phyloP scores from a whole-genome alignment of 1,140 invertebrate species.

The Tetragnatha versicolor region DNA sequence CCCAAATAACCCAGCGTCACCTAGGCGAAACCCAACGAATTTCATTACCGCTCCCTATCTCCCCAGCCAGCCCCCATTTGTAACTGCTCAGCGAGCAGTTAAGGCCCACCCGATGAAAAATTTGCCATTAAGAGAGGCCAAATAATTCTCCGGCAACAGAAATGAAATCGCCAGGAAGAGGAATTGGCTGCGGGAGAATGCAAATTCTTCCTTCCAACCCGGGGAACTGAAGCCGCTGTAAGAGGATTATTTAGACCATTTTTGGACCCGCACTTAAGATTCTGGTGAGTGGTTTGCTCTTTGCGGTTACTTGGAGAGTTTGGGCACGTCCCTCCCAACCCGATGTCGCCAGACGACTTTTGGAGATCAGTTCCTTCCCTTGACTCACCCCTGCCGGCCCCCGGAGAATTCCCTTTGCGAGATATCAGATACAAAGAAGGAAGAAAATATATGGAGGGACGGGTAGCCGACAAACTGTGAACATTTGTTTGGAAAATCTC shows the following conservation, averaged over 20 bases:
- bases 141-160: too few species aligned
- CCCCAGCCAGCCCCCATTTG: too few species aligned
- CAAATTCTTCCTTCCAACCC: constrained; percentile 9
- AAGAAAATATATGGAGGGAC: not conserved
- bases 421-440: constrained; percentile 28
- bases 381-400: constrained; percentile 19
- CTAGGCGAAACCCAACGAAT: too few species aligned
- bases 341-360: constrained; percentile 37
- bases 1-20: too few species aligned
- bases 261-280: constrained; percentile 34
- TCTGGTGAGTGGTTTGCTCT: constrained; percentile 26
- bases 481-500: too few species aligned
- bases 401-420: not conserved
- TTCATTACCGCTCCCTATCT: too few species aligned
- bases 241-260: constrained; percentile 43
- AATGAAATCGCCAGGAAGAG: constrained; percentile 1
- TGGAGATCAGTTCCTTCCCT: constrained; percentile 37
- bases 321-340: constrained; percentile 14
- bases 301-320: constrained; percentile 31
- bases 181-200: constrained; percentile 11
- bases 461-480: not conserved
- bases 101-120: too few species aligned
- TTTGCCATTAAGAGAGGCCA: too few species aligned
- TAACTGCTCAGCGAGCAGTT: too few species aligned
- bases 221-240: constrained; percentile 12